Conservation (phyloP, 2,113 vertebrate genomes). For the Lepisosteus osseus region DNA sequence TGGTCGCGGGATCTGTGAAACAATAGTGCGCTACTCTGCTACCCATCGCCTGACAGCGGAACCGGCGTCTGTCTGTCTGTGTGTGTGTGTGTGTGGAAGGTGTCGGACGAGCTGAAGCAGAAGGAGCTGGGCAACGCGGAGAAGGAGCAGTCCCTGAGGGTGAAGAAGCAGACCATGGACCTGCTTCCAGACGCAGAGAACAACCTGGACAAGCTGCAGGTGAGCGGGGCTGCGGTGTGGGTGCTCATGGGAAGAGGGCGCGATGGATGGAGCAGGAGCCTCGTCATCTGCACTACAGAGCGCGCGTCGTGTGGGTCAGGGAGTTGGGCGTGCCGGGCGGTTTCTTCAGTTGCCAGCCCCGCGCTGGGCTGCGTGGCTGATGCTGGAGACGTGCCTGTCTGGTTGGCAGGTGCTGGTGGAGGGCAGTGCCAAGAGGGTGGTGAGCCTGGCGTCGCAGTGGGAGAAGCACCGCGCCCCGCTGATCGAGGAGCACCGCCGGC, state of each 20-base stretch:
- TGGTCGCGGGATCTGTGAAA: too few relatives aligned
- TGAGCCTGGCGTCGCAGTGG: conserved; percentile 81
- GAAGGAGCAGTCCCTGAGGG: conserved; percentile 59
- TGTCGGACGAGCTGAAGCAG: conserved; percentile 67
- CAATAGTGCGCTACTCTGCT: too few relatives aligned
- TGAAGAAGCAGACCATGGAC: conserved; percentile 75
- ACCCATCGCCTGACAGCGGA: too few relatives aligned
- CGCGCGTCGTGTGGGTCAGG: neutral
- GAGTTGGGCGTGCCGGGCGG: neutral
- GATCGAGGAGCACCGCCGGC: conserved; percentile 73
- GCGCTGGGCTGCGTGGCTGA: neutral
- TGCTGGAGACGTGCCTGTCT: neutral
- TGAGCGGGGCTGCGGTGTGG: conserved; percentile 32
- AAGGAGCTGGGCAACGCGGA: conserved; percentile 56
- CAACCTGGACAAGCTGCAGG: conserved; percentile 81
- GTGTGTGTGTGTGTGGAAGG: conserved; percentile 47
- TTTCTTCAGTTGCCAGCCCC: neutral
- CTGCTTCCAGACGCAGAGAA: conserved; percentile 74
- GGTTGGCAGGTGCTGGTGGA: conserved; percentile 72
- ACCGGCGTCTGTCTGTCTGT: neutral
- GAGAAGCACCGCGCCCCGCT: conserved; percentile 84
- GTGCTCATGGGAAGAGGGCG: too few relatives aligned
- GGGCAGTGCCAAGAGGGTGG: conserved; percentile 73
- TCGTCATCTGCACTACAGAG: neutral
- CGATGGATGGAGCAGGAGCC: neutral